Evolutionary conservation across 2,113 vertebrate species (phyloP), one percentile per base, ranked within the genome.

Genomic region (Cathartes aura): DNA sequence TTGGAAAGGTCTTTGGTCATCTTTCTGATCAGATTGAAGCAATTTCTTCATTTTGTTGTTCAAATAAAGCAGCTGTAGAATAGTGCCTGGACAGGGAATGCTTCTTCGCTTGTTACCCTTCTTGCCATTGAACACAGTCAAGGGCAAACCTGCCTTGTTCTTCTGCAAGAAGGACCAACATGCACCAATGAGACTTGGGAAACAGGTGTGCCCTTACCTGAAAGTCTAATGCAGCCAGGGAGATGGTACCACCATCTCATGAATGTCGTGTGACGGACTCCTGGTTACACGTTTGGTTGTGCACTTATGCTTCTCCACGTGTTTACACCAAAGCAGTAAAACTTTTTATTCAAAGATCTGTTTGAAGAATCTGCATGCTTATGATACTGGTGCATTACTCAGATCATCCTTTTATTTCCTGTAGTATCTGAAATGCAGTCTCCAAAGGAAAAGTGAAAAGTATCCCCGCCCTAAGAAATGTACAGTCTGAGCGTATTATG

Each of bases 241-340:
- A 66, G 13, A 15, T 19, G 45, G 27, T 30, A 70, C 43, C 27
- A 32, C 66, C n/a, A 13, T 42, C 22, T 72, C 42, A 19, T 17
- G 23, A 66, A 22, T 40, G 48, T 24, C 0, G 0, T 34, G 34
- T 64, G 73, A 34, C 7, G 1, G 30, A 38, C 20, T 45, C 19
- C n/a, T 43, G 9, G 20, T 45, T 78, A 53, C 14, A 18, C 0
- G 0, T 22, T 52, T 43, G 23, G 18, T 67, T 68, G 36, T 22
- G 40, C 0, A 2, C 63, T 52, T 64, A 6, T 2, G 24, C 36
- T 82, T 70, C 64, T 68, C 60, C 19, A 27, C 40, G 60, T 45
- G 12, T 27, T 45, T 66, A 66, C 30, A 90, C 24, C 30, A 29
- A 68, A 91, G 19, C 6, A 8, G 8, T 58, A 36, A 60, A 34